Evolutionary conservation across 2,888 invertebrate genomes (phyloP).

Genomic region (Andrena bucephala): DNA sequence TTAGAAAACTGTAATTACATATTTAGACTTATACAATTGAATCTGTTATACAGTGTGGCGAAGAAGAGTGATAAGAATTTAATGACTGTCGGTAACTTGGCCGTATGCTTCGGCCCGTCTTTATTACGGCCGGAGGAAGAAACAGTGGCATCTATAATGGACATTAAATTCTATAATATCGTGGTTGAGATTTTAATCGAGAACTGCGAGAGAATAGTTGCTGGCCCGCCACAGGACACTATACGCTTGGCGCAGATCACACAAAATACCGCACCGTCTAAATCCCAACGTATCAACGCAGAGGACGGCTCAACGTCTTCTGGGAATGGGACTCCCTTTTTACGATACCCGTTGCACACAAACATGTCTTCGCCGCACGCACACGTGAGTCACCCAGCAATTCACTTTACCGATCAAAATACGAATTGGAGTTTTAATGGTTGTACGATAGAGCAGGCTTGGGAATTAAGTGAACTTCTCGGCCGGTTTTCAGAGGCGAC

Average conservation of each 20-base stretch:
- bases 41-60: constrained; percentile 89
- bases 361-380: constrained; percentile 72
- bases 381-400: constrained; percentile 69
- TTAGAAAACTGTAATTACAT: not conserved
- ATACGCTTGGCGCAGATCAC: constrained; percentile 67
- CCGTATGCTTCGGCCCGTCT: constrained; percentile 99
- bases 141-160: constrained; percentile 98
- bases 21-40: constrained; percentile 20
- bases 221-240: constrained; percentile 77
- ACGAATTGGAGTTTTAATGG: not conserved
- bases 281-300: constrained; percentile 64
- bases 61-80: constrained; percentile 94
- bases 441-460: not conserved
- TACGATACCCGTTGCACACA: constrained; percentile 75
- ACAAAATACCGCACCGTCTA: constrained; percentile 63
- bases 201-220: constrained; percentile 90
- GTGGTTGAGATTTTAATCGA: constrained; percentile 98
- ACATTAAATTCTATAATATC: constrained; percentile 99
- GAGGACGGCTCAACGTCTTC: constrained; percentile 75
- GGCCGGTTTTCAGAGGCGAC: too few species aligned
- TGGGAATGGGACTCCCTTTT: constrained; percentile 74
- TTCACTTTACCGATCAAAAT: not conserved
- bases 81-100: constrained; percentile 98
- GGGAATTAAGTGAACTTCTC: too few species aligned
- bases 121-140: constrained; percentile 97